Conservation (phyloP, 2,888 invertebrate species). For the Acronicta alni region DNA sequence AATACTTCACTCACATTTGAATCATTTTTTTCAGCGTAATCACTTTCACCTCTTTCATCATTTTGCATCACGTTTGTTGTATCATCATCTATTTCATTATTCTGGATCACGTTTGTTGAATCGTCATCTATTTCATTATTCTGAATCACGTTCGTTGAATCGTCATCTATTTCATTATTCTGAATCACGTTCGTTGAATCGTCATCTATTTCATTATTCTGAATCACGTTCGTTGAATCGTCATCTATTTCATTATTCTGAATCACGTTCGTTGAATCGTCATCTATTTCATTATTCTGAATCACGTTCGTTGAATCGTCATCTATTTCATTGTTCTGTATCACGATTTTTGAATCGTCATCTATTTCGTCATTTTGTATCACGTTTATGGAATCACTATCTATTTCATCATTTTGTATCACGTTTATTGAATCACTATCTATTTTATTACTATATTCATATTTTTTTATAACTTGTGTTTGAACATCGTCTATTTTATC, state of each 20-base stretch:
- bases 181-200: too few relatives aligned
- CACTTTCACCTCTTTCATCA: not conserved
- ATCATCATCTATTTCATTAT: slow-evolving; percentile 8
- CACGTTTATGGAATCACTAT: too few relatives aligned
- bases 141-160: not conserved
- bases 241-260: slow-evolving; percentile 8
- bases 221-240: not conserved
- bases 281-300: slow-evolving; percentile 2
- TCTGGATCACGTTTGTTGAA: too few relatives aligned
- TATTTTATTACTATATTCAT: too few relatives aligned
- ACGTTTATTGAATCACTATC: not conserved
- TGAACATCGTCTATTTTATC: slow-evolving; percentile 9
- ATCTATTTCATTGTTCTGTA: slow-evolving; percentile 9
- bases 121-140: slow-evolving; percentile 4
- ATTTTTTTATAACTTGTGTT: not conserved
- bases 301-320: not conserved
- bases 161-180: slow-evolving; percentile 8
- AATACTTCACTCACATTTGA: slow-evolving; percentile 53
- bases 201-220: slow-evolving; percentile 3
- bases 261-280: too few relatives aligned
- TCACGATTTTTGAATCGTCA: not conserved
- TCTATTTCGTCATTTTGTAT: not conserved
- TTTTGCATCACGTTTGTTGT: not conserved
- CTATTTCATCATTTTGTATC: not conserved
- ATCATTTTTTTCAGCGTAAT: slow-evolving; percentile 21